phyloP scores from a whole-genome alignment of 2,113 vertebrate species.

The Odontophorus gujanensis region DNA sequence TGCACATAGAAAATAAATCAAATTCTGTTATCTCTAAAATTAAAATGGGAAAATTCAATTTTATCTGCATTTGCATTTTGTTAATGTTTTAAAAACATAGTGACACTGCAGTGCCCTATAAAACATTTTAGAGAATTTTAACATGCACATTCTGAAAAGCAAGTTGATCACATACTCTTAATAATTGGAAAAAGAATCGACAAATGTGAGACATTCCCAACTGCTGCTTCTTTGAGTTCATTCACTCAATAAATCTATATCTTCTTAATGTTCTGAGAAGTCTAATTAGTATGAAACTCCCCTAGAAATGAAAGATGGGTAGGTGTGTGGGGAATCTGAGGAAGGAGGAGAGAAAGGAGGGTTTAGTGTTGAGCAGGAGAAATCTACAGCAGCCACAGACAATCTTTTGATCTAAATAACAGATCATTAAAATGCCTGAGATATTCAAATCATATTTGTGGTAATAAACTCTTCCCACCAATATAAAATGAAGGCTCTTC shows the following conservation, averaged over 20 bases:
- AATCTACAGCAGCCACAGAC: background rate
- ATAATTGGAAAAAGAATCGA: background rate
- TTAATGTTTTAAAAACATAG: background rate
- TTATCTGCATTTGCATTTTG: background rate
- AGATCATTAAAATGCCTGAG: background rate
- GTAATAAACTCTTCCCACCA: background rate
- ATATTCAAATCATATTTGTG: background rate
- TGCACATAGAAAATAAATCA: background rate
- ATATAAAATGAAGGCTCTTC: background rate
- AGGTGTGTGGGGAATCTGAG: background rate
- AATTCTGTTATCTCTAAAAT: background rate
- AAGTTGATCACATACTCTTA: background rate
- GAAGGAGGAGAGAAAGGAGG: background rate
- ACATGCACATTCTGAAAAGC: background rate
- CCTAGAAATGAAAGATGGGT: constrained; percentile 16
- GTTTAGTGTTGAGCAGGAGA: background rate
- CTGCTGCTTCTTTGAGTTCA: background rate
- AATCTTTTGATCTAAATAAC: background rate
- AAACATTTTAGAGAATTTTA: background rate
- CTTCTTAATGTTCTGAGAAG: constrained; percentile 47
- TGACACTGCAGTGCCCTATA: accelerated
- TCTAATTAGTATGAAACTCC: constrained; percentile 22
- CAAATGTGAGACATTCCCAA: background rate
- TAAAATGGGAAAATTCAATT: background rate
- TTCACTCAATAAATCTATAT: constrained; percentile 16